Conservation (phyloP, 2,113 vertebrate genomes). For the Dendropsophus ebraccatus region DNA sequence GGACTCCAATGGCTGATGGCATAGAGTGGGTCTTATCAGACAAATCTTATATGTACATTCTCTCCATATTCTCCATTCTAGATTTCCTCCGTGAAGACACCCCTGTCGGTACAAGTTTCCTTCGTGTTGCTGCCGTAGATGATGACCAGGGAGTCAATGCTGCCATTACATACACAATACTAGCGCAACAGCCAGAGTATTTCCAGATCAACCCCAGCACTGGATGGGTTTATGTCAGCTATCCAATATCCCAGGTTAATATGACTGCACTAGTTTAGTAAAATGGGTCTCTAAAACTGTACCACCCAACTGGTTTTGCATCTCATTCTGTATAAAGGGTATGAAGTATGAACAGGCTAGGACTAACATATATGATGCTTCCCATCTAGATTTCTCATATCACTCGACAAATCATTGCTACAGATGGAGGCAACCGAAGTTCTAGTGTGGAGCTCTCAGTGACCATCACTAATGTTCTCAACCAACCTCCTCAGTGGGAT, state of each 20-base stretch:
- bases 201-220: slow-evolving; percentile 86
- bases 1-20: neutral
- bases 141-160: slow-evolving; percentile 88
- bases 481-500: slow-evolving; percentile 86
- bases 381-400: slow-evolving; percentile 72
- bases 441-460: slow-evolving; percentile 82
- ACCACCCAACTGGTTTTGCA: too few relatives aligned
- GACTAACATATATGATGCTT: neutral
- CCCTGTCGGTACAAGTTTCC: slow-evolving; percentile 83
- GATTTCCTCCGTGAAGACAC: slow-evolving; percentile 87
- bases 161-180: slow-evolving; percentile 81
- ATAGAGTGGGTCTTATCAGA: neutral
- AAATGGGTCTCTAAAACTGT: too few relatives aligned
- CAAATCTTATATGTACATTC: too few relatives aligned
- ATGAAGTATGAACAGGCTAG: too few relatives aligned
- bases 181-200: slow-evolving; percentile 78
- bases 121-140: slow-evolving; percentile 82
- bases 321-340: too few relatives aligned
- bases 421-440: slow-evolving; percentile 84
- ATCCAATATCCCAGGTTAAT: slow-evolving; percentile 83
- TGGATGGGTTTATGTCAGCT: slow-evolving; percentile 86
- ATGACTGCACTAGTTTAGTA: too few relatives aligned
- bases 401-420: slow-evolving; percentile 78
- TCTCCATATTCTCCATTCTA: slow-evolving; percentile 60
- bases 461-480: slow-evolving; percentile 82